Base-by-base conservation (phyloP, 2,888 invertebrate genomes). In the Sphaeridia pumilis region DNA sequence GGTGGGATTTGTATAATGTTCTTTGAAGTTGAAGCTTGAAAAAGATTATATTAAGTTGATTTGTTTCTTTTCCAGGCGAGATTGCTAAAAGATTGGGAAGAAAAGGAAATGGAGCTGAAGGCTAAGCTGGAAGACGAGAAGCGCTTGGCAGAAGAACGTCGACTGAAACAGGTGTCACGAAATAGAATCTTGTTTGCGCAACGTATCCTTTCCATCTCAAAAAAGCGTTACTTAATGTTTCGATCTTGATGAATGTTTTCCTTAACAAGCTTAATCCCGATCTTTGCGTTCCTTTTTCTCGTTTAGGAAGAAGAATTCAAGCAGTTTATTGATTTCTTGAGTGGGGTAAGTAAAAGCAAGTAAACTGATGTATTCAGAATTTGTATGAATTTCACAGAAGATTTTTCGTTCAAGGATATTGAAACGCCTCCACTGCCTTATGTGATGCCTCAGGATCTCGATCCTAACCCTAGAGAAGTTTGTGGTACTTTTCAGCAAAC, bases 401-500 rank as follows among this genome's bases (percentile, higher is more conserved):
- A n/a, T n/a, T n/a, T n/a, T n/a, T n/a, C n/a, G 43, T 49, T 52
- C 12, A 26, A 64, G 64, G 64, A 64, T 44, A 58, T 64, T 46
- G 64, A 64, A 43, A 64, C 59, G 22, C 62, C 64, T 1, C 64
- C 64, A 1, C 44, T 57, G 1, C 54, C 54, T n/a, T 64, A 57
- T 44, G 25, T 63, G 1, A 60, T 64, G 56, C 62, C 64, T 1
- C 61, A 62, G 17, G 51, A 26, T 12, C 17, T 43, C 42, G 44
- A 45, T 7, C 14, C 24, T 12, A 58, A 55, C 4, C 53, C 41
- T 1, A 78, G 78, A 67, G 78, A 77, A 2, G 57, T 73, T 0
- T 95, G 94, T 70, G 84, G 85, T 46, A 92, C 93, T 72, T 94
- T 86, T 69, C 72, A 75, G 2, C 92, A 90, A 74, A 90, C 90